A percentile compares a stretch with the other conserved stretches of the same genome.
phyloP scores from a whole-genome alignment of 2,113 vertebrate species.

The Isichthys henryi region DNA sequence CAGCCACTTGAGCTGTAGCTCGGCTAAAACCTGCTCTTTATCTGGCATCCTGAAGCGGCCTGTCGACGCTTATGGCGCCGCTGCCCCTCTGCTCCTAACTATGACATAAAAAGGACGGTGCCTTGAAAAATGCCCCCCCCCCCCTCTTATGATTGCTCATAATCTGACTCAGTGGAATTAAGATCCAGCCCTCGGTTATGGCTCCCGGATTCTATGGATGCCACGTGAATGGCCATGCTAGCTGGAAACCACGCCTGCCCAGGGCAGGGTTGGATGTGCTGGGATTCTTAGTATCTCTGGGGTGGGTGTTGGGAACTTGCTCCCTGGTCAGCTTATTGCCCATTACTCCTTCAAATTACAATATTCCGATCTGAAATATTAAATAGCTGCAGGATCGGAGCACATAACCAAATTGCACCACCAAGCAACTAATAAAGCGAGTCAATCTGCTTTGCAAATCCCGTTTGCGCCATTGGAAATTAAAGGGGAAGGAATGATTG shows the following conservation, averaged over 20 bases:
- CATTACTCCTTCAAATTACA: constrained; percentile 29
- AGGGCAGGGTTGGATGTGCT: neutral
- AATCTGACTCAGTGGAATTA: constrained; percentile 44
- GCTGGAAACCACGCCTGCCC: constrained; percentile 37
- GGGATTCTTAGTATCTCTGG: constrained; percentile 44
- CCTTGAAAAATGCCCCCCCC: neutral
- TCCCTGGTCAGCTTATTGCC: constrained; percentile 42
- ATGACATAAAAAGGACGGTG: neutral
- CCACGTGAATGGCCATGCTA: neutral
- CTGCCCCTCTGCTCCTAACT: neutral
- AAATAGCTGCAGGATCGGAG: constrained; percentile 39
- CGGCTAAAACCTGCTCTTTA: neutral
- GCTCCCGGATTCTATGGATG: constrained; percentile 42
- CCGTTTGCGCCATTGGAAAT: constrained; percentile 51
- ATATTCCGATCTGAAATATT: constrained; percentile 39
- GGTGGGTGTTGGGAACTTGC: constrained; percentile 37
- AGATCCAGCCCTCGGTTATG: constrained; percentile 60
- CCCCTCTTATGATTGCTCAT: neutral
- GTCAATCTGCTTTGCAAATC: constrained; percentile 56
- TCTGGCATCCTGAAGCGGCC: neutral
- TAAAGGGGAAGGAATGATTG: constrained; percentile 44
- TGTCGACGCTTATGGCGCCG: constrained; percentile 19
- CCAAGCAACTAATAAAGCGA: constrained; percentile 53
- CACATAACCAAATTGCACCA: constrained; percentile 53
- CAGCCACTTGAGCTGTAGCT: neutral